Conservation (phyloP, 1,140 invertebrate species). For the Scaptomyza graminum region DNA sequence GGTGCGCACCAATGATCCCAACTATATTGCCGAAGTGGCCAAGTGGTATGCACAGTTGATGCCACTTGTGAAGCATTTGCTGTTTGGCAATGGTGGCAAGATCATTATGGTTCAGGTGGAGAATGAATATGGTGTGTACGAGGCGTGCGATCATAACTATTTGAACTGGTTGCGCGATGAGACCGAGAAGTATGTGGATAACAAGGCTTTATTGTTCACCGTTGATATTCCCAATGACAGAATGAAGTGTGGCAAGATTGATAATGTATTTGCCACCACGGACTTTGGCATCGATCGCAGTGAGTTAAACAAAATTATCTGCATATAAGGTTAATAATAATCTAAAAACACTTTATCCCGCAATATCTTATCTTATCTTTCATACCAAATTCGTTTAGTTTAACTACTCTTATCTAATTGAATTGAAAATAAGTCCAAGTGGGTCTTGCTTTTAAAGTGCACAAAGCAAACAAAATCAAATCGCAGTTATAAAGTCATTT, state of each 20-base stretch:
- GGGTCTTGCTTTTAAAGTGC: too few relatives aligned
- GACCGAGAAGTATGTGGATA: constrained; percentile 86
- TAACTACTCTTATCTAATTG: too few relatives aligned
- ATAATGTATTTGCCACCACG: constrained; percentile 89
- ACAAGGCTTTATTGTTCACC: constrained; percentile 92
- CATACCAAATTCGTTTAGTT: too few relatives aligned
- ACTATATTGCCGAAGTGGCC: constrained; percentile 86
- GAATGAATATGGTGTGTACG: constrained; percentile 95
- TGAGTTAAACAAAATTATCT: constrained; percentile 43
- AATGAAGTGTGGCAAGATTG: constrained; percentile 87
- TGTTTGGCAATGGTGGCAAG: constrained; percentile 90
- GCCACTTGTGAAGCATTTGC: constrained; percentile 85
- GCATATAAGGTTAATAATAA: too few relatives aligned
- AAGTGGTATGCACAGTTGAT: constrained; percentile 87
- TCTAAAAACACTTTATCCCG: too few relatives aligned
- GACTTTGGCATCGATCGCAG: constrained; percentile 88
- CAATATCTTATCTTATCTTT: too few relatives aligned
- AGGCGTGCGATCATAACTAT: constrained; percentile 89
- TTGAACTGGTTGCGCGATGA: constrained; percentile 87
- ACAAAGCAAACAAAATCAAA: too few relatives aligned
- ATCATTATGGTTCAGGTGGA: constrained; percentile 95
- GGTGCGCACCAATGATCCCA: constrained; percentile 87
- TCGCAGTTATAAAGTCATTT: too few relatives aligned
- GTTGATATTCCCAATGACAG: constrained; percentile 87
- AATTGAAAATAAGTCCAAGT: too few relatives aligned